These are phyloP conservation scores for Sclerurus mexicanus DNA, from an alignment of 2,113 vertebrate genomes.

Conservation along the genomic window DNA sequence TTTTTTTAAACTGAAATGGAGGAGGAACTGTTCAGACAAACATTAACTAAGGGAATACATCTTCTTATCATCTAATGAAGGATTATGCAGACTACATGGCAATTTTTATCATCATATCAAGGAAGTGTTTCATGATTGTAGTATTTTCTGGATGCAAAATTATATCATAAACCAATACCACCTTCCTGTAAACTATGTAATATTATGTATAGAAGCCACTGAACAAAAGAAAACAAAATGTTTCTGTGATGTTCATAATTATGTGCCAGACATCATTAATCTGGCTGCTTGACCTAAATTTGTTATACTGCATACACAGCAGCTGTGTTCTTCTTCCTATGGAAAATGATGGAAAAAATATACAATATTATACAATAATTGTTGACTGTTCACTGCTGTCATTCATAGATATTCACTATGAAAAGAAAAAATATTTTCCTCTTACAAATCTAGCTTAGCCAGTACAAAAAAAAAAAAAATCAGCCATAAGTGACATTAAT, in stretches of 20 bases:
- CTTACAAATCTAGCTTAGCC: neutral
- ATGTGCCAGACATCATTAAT: neutral
- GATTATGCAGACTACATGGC: neutral
- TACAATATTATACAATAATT: neutral
- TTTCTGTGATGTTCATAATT: neutral
- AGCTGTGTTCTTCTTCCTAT: neutral
- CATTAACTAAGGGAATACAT: neutral
- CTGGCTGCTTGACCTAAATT: constrained; percentile 1
- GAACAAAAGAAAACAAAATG: neutral
- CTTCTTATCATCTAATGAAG: neutral
- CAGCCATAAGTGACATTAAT: neutral
- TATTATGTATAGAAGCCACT: neutral
- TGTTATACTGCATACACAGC: neutral
- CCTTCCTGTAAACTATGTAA: neutral
- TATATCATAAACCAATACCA: neutral
- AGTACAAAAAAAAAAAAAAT: neutral
- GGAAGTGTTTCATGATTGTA: neutral
- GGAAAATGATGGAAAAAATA: constrained; percentile 7
- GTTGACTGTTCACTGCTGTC: neutral
- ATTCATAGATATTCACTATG: neutral
- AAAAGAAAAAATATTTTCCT: neutral
- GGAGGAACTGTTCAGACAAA: neutral
- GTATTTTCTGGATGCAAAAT: neutral
- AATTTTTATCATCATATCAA: neutral
- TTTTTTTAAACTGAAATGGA: neutral